phyloP scores from a whole-genome alignment of 2,113 vertebrate genomes.

The Elanus axillaris region DNA sequence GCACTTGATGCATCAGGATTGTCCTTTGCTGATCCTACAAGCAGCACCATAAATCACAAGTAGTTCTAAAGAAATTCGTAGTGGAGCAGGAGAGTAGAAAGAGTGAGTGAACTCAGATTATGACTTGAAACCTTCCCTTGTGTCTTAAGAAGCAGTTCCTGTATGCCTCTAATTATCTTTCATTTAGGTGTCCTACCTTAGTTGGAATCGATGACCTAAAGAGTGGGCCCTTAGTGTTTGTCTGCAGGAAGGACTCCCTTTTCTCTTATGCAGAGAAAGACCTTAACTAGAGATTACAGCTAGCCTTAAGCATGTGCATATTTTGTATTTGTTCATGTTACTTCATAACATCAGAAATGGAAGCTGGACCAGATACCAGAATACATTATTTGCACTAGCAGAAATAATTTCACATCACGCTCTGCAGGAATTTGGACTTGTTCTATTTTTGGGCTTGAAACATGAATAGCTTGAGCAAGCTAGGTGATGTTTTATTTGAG shows the following conservation, averaged over 20 bases:
- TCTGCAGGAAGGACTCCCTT: background rate
- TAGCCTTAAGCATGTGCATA: background rate
- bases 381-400: background rate
- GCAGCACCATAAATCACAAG: background rate
- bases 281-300: background rate
- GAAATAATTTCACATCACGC: slow-evolving; percentile 1
- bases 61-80: background rate
- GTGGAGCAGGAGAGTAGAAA: background rate
- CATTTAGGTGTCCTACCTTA: background rate
- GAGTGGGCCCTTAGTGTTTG: background rate
- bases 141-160: background rate
- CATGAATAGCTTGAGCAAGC: background rate
- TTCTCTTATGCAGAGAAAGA: background rate
- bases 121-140: background rate
- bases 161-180: background rate
- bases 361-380: background rate
- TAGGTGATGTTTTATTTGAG: slow-evolving; percentile 27
- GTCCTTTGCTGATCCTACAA: background rate
- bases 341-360: background rate
- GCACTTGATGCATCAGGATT: background rate
- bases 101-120: background rate
- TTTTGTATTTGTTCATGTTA: background rate
- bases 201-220: background rate
- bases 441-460: background rate
- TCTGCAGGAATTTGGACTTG: background rate